Evolutionary conservation across 1,140 invertebrate genomes (phyloP).

Genomic region (Tetramorium simillimum): DNA sequence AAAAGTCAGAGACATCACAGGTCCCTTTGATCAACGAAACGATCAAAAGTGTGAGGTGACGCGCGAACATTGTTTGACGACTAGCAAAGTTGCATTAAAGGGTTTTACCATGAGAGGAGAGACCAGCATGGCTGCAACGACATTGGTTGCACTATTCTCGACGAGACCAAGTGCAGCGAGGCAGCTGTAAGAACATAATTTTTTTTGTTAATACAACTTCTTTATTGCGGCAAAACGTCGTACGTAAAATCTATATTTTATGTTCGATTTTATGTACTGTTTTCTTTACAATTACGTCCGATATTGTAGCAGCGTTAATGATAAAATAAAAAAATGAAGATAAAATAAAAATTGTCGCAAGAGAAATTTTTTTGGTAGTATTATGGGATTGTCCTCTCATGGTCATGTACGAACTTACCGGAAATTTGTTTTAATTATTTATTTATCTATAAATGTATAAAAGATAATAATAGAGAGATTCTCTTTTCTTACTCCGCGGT

Average conservation of each 20-base stretch:
- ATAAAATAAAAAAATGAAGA: neutral
- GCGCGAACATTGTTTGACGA: slow-evolving; percentile 5
- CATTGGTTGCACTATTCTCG: slow-evolving; percentile 92
- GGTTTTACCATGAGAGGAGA: slow-evolving; percentile 91
- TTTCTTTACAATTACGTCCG: neutral
- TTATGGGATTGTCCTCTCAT: neutral
- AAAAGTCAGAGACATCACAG: slow-evolving; percentile 94
- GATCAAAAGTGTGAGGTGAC: neutral
- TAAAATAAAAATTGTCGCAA: neutral
- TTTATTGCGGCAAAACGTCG: neutral
- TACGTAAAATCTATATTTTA: neutral
- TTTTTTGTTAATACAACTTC: neutral
- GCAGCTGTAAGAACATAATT: slow-evolving; percentile 76
- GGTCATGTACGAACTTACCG: neutral
- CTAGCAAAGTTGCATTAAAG: neutral
- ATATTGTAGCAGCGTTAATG: neutral
- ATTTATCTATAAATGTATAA: slow-evolving; percentile 31
- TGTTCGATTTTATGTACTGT: neutral
- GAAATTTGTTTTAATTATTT: slow-evolving; percentile 17
- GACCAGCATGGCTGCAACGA: slow-evolving; percentile 95
- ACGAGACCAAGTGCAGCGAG: slow-evolving; percentile 91
- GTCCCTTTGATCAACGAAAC: slow-evolving; percentile 86
- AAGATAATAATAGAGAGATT: neutral
- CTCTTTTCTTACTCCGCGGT: slow-evolving; percentile 90
- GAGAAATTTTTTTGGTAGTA: neutral